Base-by-base conservation (phyloP, 1,140 invertebrate genomes). In the Papilio polyxenes region DNA sequence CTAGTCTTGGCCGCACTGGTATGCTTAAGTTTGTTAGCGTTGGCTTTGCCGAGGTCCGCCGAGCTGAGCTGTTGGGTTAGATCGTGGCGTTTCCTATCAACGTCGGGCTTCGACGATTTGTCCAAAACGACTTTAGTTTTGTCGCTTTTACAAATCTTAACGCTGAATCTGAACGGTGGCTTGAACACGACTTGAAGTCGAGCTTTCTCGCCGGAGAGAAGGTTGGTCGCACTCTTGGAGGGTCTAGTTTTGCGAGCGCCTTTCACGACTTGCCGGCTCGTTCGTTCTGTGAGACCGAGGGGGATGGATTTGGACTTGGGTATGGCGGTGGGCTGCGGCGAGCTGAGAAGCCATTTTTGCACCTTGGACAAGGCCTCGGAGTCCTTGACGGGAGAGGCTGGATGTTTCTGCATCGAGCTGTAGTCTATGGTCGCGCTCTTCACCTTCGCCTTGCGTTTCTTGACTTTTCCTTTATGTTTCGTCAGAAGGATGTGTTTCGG, bases 111-210 rank as follows among this genome's bases (percentile, higher is more conserved):
- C 9, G 93, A 92, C 11, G 92, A 94, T 84, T 95, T 95, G 80
- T 95, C 94, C 31, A 95, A 88, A 15, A 95, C 94, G 13, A 95
- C 93, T 89, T 94, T 94, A 0, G 93, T 95, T 87, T 95, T 95
- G 69, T 95, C 94, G 75, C 94, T 96, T 88, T 97, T 97, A 53
- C 96, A 96, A 72, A 98, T 95, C 87, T 97, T 97, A 31, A 98
- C 95, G 90, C 96, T 97, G 90, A 98, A 98, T 85, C 97, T 97
- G 89, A 98, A 98, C 1, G 97, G 97, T 48, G 97, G 97, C 87
- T 97, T 98, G 89, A 98, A 98, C 7, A 98, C 97, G 2, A 98
- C 97, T 90, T 98, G 97, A 11, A 98, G 91, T 76, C 97, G 96
- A 0, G 86, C 97, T 96, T 95, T 95, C 82, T 95, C 95, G 76